A percentile compares a stretch with the other conserved stretches of the same genome.
phyloP scores from a whole-genome alignment of 2,888 invertebrate genomes.

The Salpingus planirostris region DNA sequence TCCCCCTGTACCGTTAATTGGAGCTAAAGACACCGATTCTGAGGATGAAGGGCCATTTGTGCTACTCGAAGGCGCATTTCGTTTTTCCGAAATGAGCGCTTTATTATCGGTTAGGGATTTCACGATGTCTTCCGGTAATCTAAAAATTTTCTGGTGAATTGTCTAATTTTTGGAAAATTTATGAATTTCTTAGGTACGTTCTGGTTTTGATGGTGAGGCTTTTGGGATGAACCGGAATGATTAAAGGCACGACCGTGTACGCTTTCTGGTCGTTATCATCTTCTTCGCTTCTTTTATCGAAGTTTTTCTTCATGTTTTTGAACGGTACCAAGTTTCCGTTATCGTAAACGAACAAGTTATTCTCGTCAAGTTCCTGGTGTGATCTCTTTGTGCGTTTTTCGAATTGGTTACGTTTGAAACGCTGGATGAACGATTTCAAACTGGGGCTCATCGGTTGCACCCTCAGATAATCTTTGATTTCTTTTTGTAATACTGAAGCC shows the following conservation, averaged over 20 bases:
- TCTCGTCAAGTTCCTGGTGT: constrained; percentile 6
- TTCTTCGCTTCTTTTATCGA: constrained; percentile 10
- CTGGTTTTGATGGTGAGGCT: constrained; percentile 3
- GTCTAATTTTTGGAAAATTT: too few relatives aligned
- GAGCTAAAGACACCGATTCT: neutral
- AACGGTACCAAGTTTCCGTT: constrained; percentile 22
- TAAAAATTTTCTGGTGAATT: too few relatives aligned
- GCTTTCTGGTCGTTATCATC: too few relatives aligned
- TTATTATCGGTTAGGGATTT: too few relatives aligned
- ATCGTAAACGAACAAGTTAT: constrained; percentile 20
- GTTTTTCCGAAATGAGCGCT: too few relatives aligned
- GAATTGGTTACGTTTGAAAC: constrained; percentile 2
- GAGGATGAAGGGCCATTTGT: neutral
- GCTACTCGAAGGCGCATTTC: neutral
- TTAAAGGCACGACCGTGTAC: constrained; percentile 23
- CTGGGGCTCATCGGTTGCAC: constrained; percentile 7
- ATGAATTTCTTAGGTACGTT: too few relatives aligned
- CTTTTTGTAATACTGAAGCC: too few relatives aligned
- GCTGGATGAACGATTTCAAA: constrained; percentile 4
- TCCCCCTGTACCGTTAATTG: neutral
- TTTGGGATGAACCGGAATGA: constrained; percentile 18
- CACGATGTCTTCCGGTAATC: too few relatives aligned
- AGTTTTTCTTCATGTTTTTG: constrained; percentile 10
- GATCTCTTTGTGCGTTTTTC: neutral
- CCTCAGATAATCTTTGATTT: too few relatives aligned